phyloP scores from a whole-genome alignment of 1,140 invertebrate genomes.

The Bombus superbus region DNA sequence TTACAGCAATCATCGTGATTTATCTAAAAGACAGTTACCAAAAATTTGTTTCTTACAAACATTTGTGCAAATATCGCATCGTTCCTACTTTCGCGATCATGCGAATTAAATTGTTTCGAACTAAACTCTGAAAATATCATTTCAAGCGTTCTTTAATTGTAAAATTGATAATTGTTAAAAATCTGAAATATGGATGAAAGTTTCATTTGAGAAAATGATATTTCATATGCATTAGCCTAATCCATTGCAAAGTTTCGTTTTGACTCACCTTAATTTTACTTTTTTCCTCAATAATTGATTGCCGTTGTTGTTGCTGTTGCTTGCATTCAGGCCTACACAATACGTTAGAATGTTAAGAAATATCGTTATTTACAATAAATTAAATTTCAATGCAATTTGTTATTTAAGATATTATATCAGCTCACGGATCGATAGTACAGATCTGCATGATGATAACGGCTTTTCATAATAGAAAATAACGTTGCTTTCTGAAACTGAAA shows the following conservation, averaged over 20 bases:
- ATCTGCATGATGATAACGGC: background rate
- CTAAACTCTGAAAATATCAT: background rate
- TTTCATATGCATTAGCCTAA: background rate
- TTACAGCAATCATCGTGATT: slow-evolving; percentile 74
- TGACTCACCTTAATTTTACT: slow-evolving; percentile 76
- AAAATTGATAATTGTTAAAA: too few relatives aligned
- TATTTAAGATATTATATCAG: background rate
- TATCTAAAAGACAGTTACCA: slow-evolving; percentile 62
- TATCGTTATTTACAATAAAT: background rate
- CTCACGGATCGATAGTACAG: background rate
- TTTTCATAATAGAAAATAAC: background rate
- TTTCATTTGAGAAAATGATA: background rate
- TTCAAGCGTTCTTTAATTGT: background rate
- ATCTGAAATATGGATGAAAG: background rate
- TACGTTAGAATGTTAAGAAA: background rate
- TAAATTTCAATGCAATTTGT: background rate
- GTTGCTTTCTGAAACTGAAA: background rate
- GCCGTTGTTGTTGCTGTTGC: background rate
- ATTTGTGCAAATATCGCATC: too few relatives aligned
- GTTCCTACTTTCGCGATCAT: too few relatives aligned
- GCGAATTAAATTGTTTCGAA: too few relatives aligned
- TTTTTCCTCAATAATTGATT: slow-evolving; percentile 70
- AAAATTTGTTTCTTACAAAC: background rate
- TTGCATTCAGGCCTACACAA: slow-evolving; percentile 41
- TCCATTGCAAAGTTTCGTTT: background rate